Evolutionary conservation across 2,113 vertebrate species (phyloP).

Genomic region (Oryzias curvinotus): DNA sequence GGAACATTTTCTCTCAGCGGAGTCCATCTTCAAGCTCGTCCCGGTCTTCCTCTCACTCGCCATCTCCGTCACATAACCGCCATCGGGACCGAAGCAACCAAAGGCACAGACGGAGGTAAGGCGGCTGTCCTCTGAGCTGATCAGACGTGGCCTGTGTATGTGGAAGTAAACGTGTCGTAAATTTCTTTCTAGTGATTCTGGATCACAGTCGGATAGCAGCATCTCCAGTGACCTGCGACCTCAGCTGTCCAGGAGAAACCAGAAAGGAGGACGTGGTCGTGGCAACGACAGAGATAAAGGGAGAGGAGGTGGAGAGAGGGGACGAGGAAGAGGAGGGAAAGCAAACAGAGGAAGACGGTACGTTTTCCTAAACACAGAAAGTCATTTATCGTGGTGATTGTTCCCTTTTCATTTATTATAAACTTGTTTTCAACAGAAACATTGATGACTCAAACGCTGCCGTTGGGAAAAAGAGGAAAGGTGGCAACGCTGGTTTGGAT

Average conservation of each 20-base stretch:
- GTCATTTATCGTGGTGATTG: neutral
- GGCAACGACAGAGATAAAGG: slow-evolving; percentile 75
- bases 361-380: neutral
- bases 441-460: slow-evolving; percentile 68
- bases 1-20: slow-evolving; percentile 89
- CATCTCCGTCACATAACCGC: slow-evolving; percentile 82
- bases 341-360: slow-evolving; percentile 76
- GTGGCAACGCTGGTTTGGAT: slow-evolving; percentile 78
- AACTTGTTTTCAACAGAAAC: slow-evolving; percentile 52
- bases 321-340: slow-evolving; percentile 78
- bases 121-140: neutral
- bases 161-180: neutral
- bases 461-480: slow-evolving; percentile 81
- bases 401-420: neutral
- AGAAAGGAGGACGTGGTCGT: slow-evolving; percentile 74
- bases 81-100: slow-evolving; percentile 78
- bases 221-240: slow-evolving; percentile 77
- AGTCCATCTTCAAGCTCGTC: slow-evolving; percentile 88
- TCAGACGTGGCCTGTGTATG: neutral
- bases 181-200: slow-evolving; percentile 71
- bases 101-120: slow-evolving; percentile 70
- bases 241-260: slow-evolving; percentile 70
- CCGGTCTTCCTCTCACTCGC: slow-evolving; percentile 83
- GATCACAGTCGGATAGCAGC: slow-evolving; percentile 81
- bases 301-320: slow-evolving; percentile 70